Evolutionary conservation across 2,888 invertebrate genomes (phyloP), one percentile per base, ranked within the genome.

Genomic region (Ametastegia equiseti): DNA sequence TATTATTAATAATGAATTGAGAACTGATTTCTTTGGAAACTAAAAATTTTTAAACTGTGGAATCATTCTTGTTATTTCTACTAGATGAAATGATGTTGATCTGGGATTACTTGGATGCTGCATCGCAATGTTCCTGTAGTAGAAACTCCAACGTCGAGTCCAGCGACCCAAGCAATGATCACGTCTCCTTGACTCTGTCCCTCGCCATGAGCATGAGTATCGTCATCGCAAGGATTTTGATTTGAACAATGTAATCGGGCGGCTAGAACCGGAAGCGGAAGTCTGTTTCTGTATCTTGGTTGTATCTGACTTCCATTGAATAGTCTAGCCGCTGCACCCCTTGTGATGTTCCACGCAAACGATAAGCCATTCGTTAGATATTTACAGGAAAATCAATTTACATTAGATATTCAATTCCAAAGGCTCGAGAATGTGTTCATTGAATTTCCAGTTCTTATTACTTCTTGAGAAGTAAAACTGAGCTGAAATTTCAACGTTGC

Each of bases 141-240:
- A 3, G 86, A 82, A 60, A 86, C 88, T 50, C 89, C 88, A 47
- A 90, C 85, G 67, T 91, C 90, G 47, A 91, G 82, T 80, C 91
- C 91, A 27, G 91, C 91, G n/a, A 91, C 86, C 91, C 91, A 91
- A 11, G 87, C 88, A 39, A 91, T 89, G 47, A 91, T 87, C 19
- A 90, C 85, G 67, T 90, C 88, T 6, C 88, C 88, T n/a, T 86
- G 84, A 5, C 83, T 82, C 30, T 84, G 85, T 33, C 83, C 84
- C 23, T 88, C 87, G 23, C 85, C 88, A 36, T 85, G 81, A 4
- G 85, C 85, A 9, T 60, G 27, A n/a, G 27, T 42, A 7, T 60
- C 39, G n/a, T 78, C 78, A 19, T 77, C 85, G 81, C 30, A 84
- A 83, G 30, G 88, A 82, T 7, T 86, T 83, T n/a, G 45, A 81